These are phyloP conservation scores for Temnothorax nylanderi DNA, from an alignment of 1,140 invertebrate species.

Conservation along the genomic window DNA sequence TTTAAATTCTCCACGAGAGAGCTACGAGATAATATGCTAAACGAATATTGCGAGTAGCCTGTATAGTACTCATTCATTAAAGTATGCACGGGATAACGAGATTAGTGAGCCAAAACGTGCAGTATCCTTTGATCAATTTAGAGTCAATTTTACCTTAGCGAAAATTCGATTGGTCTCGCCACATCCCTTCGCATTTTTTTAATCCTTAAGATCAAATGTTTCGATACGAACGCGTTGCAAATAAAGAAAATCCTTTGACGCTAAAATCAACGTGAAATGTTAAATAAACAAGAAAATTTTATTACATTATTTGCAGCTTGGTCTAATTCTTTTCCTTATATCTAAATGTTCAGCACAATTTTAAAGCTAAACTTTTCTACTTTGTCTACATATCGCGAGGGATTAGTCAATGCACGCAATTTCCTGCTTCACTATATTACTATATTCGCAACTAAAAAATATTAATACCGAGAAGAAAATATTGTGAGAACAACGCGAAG, in stretches of 20 bases:
- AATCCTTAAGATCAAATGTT: slow-evolving; percentile 25
- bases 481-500: slow-evolving; percentile 21
- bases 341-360: slow-evolving; percentile 20
- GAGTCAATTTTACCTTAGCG: slow-evolving; percentile 13
- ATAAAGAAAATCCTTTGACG: slow-evolving; percentile 2
- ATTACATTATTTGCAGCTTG: neutral
- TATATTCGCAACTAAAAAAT: slow-evolving; percentile 48
- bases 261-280: slow-evolving; percentile 2
- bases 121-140: slow-evolving; percentile 44
- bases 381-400: neutral
- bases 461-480: slow-evolving; percentile 35
- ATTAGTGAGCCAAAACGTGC: slow-evolving; percentile 22
- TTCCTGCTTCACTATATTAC: slow-evolving; percentile 53
- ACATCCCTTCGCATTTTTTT: neutral
- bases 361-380: slow-evolving; percentile 30
- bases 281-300: slow-evolving; percentile 14
- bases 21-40: slow-evolving; percentile 42
- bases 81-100: slow-evolving; percentile 31
- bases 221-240: neutral
- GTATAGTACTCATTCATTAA: slow-evolving; percentile 34
- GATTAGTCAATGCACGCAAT: slow-evolving; percentile 44
- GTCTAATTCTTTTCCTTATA: neutral
- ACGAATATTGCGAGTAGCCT: slow-evolving; percentile 40
- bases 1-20: slow-evolving; percentile 43
- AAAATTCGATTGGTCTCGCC: slow-evolving; percentile 25